Evolutionary conservation across 2,113 vertebrate species (phyloP).

Genomic region (Solenodon paradoxus): DNA sequence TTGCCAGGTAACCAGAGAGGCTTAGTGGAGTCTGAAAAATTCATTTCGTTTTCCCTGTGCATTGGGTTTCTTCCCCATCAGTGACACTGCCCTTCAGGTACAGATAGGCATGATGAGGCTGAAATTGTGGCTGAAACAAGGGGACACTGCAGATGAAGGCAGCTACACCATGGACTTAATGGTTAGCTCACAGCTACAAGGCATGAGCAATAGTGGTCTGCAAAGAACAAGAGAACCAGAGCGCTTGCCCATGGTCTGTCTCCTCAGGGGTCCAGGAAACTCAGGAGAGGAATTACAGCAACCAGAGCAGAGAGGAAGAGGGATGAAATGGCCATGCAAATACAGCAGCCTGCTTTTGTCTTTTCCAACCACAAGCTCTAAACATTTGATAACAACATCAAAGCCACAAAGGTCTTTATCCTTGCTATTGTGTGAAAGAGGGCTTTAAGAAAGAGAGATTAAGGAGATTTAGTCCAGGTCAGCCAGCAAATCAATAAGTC

Average conservation of each 20-base stretch:
- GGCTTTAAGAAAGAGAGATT: constrained; percentile 42
- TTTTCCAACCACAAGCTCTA: neutral
- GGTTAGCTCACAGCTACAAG: neutral
- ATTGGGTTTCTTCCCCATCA: neutral
- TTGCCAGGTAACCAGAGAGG: constrained; percentile 1
- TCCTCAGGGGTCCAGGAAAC: neutral
- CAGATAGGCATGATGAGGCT: neutral
- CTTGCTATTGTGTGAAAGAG: constrained; percentile 47
- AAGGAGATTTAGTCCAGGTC: constrained; percentile 35
- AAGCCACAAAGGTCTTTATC: constrained; percentile 32
- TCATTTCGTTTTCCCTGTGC: neutral
- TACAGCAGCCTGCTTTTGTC: constrained; percentile 1
- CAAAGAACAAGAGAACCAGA: neutral
- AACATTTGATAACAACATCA: constrained; percentile 57
- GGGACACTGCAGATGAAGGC: neutral
- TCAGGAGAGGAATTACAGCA: neutral
- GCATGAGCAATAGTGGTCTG: neutral
- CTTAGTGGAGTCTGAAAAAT: neutral
- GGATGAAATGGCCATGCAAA: neutral
- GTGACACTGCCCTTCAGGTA: neutral
- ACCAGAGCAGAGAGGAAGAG: neutral
- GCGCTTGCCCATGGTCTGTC: neutral
- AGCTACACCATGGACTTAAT: neutral
- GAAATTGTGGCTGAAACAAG: neutral
- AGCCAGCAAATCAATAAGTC: constrained; percentile 52